These are phyloP conservation scores for Acridotheres tristis DNA, from an alignment of 2,797 vertebrate species.

Conservation along the genomic window DNA sequence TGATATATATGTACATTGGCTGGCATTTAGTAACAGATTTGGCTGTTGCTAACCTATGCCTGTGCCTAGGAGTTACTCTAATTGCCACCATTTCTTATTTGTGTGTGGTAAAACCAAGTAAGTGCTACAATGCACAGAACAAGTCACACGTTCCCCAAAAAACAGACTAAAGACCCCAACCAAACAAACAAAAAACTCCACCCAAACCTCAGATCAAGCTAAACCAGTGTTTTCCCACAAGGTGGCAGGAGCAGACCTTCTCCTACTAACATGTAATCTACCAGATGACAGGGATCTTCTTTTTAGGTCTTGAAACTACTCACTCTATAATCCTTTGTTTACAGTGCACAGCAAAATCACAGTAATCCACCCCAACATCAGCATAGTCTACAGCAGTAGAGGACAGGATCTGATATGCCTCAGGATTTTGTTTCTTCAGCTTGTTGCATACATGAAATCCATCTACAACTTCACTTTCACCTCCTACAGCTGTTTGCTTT, in stretches of 20 bases:
- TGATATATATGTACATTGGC: fast-evolving
- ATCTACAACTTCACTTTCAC: constrained; percentile 89
- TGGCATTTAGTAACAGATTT: neutral
- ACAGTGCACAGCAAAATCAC: constrained; percentile 91
- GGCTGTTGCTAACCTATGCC: neutral
- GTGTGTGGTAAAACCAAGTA: neutral
- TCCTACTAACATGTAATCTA: neutral
- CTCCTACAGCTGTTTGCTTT: constrained; percentile 85
- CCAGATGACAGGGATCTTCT: neutral
- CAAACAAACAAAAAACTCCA: fast-evolving
- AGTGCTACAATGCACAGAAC: neutral
- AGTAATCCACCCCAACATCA: constrained; percentile 90
- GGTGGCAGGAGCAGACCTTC: constrained; percentile 57
- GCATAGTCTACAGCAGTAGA: constrained; percentile 86
- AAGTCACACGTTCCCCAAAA: neutral
- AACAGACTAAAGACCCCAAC: fast-evolving
- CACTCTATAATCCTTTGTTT: constrained; percentile 93
- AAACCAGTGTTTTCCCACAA: constrained; percentile 15
- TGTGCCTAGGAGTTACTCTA: neutral
- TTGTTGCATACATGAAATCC: constrained; percentile 86
- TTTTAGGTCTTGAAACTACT: constrained; percentile 1
- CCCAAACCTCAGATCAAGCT: neutral
- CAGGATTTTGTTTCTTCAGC: constrained; percentile 83
- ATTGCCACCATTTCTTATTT: neutral
- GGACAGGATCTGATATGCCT: constrained; percentile 84